Base-by-base conservation (phyloP, 1,140 invertebrate species). In the Augochlora pura region DNA sequence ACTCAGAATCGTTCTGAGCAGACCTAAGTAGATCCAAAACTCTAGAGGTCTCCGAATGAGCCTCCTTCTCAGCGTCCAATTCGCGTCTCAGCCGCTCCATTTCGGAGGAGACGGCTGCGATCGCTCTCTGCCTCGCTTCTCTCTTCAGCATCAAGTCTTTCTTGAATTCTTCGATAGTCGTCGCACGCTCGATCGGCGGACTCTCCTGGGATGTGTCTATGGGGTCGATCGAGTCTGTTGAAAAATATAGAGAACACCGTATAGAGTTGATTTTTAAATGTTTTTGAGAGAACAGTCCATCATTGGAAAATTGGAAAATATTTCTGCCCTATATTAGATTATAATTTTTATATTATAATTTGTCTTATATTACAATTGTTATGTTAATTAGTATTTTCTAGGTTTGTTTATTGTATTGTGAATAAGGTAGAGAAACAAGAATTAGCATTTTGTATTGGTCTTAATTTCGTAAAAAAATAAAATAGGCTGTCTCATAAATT, bases 41-140 rank as follows among this genome's bases (percentile, higher is more conserved):
- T 69, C 81, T 90, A 0, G 87, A 90, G 8, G 92, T 93, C 76
- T 93, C 90, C 39, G 88, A 89, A 85, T 93, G 92, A 16, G 91
- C 91, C n/a, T 89, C 87, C 62, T 92, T 93, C 71, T 93, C 93
- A 14, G 88, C 87, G 60, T 90, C 90, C 10, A 93, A 77, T 83
- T 93, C 93, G 6, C 74, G 77, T 63, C 90, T 88, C 3, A 93
- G 82, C 21, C 90, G 80, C 9, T 93, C 92, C 91, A 93, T 93
- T 78, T 93, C 93, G 0, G 90, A 89, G 2, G 93, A 93, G 42
- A 93, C 90, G 0, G 90, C 90, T 0, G 92, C 91, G 27, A 93
- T 92, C 9, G 93, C 93, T 7, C 90, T 84, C 60, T 93, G 93
- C 57, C 92, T 86, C 0, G 91, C 90, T 82, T 93, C 93, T 10